Base-by-base conservation (phyloP, 1,140 invertebrate genomes). In the Atta texana region DNA sequence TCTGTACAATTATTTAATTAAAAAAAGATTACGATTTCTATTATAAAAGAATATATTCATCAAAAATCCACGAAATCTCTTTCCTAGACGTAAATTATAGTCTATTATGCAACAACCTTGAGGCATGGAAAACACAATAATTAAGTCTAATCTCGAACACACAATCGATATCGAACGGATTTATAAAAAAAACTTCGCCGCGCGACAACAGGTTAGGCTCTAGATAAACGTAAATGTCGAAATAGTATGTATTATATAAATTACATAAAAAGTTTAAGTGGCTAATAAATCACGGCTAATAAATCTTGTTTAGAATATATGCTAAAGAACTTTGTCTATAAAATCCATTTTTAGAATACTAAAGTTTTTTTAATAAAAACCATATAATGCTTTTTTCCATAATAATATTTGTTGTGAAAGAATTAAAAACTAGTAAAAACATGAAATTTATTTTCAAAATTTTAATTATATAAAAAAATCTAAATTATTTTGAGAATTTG, bases 71-170 rank as follows among this genome's bases (percentile, higher is more conserved):
- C 1, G 18, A 64, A 78, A 66, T 59, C 24, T 24, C 24, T 24
- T 74, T 66, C 1, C 2, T 53, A 71, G n/a, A 57, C 34, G n/a
- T 49, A 28, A 71, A 39, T 55, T 44, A 59, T 53, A 76, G 7
- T 76, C 57, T 21, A 85, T 85, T 85, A 76, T 53, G 71, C 4
- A 53, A 76, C 24, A 75, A 76, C 71, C 57, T 85, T 64, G 81
- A 76, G 81, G 71, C 44, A 53, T 76, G 71, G 81, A 85, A 76
- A 76, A 85, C 59, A 85, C 39, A 34, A 76, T 76, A 76, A 64
- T 71, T 51, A 85, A 85, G 71, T 63, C 81, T 71, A 76, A 71
- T 57, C 81, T 85, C 71, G 81, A 55, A 76, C 57, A 76, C 57
- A 51, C 21, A 31, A 81, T 81, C 78, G 64, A 81, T 81, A 81